Evolutionary conservation across 2,888 invertebrate species (phyloP).

Genomic region (Oxytorus armatus): DNA sequence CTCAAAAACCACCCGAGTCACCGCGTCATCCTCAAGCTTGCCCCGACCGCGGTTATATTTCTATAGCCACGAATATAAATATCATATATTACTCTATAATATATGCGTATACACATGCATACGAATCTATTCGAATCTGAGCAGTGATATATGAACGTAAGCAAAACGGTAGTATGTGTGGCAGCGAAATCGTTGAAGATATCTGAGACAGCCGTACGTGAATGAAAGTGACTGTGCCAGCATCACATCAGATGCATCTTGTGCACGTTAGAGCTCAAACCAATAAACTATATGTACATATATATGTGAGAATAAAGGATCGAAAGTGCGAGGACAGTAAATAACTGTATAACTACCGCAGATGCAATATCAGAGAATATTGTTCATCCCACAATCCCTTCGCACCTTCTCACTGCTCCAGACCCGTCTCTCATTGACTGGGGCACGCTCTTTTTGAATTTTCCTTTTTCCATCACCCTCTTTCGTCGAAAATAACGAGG

Average conservation of each 20-base stretch:
- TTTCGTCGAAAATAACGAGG: slow-evolving; percentile 10
- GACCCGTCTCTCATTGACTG: slow-evolving; percentile 1
- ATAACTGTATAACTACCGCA: slow-evolving; percentile 72
- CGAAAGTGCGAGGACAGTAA: slow-evolving; percentile 64
- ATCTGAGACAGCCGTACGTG: slow-evolving; percentile 67
- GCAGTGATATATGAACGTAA: background rate
- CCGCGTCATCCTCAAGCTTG: slow-evolving; percentile 47
- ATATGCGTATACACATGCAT: background rate
- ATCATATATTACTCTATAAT: slow-evolving; percentile 9
- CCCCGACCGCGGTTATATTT: background rate
- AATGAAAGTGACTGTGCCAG: slow-evolving; percentile 8
- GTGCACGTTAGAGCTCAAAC: slow-evolving; percentile 25
- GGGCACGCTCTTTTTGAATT: background rate
- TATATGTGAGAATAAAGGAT: background rate
- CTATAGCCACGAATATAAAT: slow-evolving; percentile 38
- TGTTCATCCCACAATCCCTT: slow-evolving; percentile 58
- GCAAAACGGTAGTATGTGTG: slow-evolving; percentile 10
- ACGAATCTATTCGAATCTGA: slow-evolving; percentile 9
- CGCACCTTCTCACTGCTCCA: slow-evolving; percentile 56
- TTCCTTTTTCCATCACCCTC: slow-evolving; percentile 26
- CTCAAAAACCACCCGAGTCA: slow-evolving; percentile 39
- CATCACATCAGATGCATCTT: slow-evolving; percentile 11
- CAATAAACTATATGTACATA: slow-evolving; percentile 10
- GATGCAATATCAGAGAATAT: slow-evolving; percentile 70
- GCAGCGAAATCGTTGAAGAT: slow-evolving; percentile 43